Base-by-base conservation (phyloP, 2,113 vertebrate species). In the Morone chrysops region DNA sequence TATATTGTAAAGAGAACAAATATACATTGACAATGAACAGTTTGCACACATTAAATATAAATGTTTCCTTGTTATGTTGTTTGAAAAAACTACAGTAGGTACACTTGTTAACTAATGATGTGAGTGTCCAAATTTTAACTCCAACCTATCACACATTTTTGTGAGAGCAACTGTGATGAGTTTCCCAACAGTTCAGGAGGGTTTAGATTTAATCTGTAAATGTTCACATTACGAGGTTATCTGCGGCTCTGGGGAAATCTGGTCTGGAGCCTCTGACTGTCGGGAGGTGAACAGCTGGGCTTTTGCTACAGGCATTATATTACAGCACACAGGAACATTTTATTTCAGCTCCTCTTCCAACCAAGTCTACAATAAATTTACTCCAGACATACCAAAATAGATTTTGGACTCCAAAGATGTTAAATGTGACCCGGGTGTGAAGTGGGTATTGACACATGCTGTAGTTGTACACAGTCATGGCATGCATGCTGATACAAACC, bases 151-250 rank as follows among this genome's bases (percentile, higher is more conserved):
- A 50, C 8, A 47, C 6, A 36, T 73, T 25, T 41, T 8, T 25
- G 76, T 60, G 22, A 40, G 51, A 60, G 63, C 57, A 36, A 16
- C 25, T 3, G 31, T 56, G 60, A 48, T 51, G 45, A 51, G 36
- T 78, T 60, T 72, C 20, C 11, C 43, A 38, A 17, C 6, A 18
- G 43, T 60, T 60, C 41, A 48, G 40, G 20, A 56, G 2, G 54
- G 61, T 51, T 75, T 43, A 18, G 59, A 70, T 77, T 71, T 25
- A 0, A 85, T 47, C 31, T 45, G 36, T 40, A 45, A 60, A 38
- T 61, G 54, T 66, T 53, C 59, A 66, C 65, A 71, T 76, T 73
- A 69, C 4, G 3, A 59, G 75, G 43, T 66, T 78, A 41, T 76
- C 60, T 59, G 31, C 17, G 25, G 25, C 60, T 43, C 51, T 4